phyloP scores from a whole-genome alignment of 1,140 invertebrate genomes.

The Vollenhovia emeryi region DNA sequence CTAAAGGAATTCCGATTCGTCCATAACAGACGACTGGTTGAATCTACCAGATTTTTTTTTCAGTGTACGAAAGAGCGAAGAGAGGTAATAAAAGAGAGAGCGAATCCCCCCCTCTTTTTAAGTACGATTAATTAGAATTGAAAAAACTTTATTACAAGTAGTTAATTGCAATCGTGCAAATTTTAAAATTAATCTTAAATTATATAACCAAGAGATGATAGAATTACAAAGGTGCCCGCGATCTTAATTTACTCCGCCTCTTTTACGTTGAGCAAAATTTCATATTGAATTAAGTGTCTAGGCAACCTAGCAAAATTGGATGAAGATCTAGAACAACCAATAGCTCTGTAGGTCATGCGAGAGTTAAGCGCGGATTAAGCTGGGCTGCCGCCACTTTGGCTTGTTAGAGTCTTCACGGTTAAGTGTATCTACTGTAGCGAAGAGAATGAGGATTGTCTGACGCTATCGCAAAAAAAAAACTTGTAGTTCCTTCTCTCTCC shows the following conservation, averaged over 20 bases:
- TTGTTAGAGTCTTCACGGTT: conserved; percentile 58
- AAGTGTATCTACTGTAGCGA: conserved; percentile 31
- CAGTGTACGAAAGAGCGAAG: no score
- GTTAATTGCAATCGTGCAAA: neutral
- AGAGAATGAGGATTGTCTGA: conserved; percentile 24
- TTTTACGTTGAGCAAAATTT: conserved; percentile 20
- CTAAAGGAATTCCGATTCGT: no score
- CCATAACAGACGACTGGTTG: no score
- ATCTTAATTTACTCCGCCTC: neutral
- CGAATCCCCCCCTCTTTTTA: neutral
- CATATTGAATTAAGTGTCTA: conserved; percentile 42
- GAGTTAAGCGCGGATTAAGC: conserved; percentile 55
- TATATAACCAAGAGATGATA: neutral
- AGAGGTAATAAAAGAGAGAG: no score
- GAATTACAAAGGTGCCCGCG: neutral
- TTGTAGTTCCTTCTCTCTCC: neutral
- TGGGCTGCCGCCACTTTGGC: conserved; percentile 27
- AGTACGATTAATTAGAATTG: neutral
- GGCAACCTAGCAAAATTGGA: conserved; percentile 20
- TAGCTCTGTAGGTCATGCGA: conserved; percentile 12
- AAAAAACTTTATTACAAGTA: neutral
- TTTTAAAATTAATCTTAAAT: neutral
- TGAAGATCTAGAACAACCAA: conserved; percentile 21
- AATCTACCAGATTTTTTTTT: no score
- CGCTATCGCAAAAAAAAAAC: conserved; percentile 54